Evolutionary conservation across 2,888 invertebrate genomes (phyloP), one percentile per base, ranked within the genome.

Genomic region (Patella pellucida): DNA sequence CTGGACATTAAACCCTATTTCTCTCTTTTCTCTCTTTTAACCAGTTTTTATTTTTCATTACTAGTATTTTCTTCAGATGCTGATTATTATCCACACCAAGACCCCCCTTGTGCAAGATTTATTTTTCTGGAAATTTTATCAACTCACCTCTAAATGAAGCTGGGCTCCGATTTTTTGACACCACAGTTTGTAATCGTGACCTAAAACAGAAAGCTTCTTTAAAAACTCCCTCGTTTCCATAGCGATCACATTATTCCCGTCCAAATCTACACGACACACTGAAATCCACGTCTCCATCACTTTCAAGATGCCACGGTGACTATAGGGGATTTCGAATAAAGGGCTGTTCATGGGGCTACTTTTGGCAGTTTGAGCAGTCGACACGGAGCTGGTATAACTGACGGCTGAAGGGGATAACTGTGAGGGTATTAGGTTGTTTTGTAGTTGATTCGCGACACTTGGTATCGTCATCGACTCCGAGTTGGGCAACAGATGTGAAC

Each of bases 181-280:
- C 93, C 93, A 93, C 72, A 91, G 90, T 78, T 92, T 91, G 85
- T 93, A 93, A 52, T 92, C 92, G 15, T 92, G 90, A 51, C 93
- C 93, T 73, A 93, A 92, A 16, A 92, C 89, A 9, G 92, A 91
- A 73, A 92, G 91, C 85, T 92, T 92, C 78, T 91, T 89, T 75
- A 93, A 89, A 83, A 93, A 93, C 78, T 93, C 93, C 76, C 92
- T 87, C 78, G 93, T 89, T 83, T 93, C 93, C 73, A 92, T 89
- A 74, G 91, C 91, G 69, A 92, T 87, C 71, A 91, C 77, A 27
- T 83, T 80, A 69, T 83, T 84, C 68, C 86, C 86, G 73, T 90
- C 90, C 41, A 91, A 80, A 78, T 91, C 91, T 12, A 85, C 78
- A 71, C 84, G 82, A 77, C 89, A 88, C 7, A 89, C 84, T 67